Conservation (phyloP, 2,113 vertebrate genomes). For the Petroica traversi region DNA sequence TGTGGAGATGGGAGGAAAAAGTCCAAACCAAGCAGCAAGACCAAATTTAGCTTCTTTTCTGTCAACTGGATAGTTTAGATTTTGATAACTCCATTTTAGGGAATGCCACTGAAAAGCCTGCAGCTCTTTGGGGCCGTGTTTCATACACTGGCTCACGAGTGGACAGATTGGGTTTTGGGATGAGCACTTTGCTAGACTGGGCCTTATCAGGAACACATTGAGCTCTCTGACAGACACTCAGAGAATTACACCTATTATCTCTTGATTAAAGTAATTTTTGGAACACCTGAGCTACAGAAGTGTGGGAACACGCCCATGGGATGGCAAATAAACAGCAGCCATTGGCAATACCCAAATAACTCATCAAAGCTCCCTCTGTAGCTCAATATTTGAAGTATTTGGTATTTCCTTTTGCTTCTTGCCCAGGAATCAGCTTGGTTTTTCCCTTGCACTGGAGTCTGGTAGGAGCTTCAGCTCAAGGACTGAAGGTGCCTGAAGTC, state of each 20-base stretch:
- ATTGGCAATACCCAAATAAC: neutral
- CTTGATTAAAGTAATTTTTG: neutral
- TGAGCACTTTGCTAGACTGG: neutral
- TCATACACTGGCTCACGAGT: neutral
- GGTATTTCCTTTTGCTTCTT: neutral
- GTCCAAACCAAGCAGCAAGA: neutral
- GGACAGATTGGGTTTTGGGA: rapidly evolving
- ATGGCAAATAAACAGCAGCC: neutral
- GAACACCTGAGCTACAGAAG: neutral
- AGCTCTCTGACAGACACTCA: neutral
- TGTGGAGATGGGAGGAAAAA: neutral
- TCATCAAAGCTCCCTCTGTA: neutral
- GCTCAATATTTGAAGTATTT: neutral
- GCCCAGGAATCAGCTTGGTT: neutral
- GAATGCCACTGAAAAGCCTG: neutral
- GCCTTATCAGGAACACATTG: neutral
- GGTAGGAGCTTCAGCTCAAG: neutral
- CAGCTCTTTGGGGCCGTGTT: neutral
- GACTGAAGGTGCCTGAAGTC: neutral
- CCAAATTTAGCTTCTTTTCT: neutral
- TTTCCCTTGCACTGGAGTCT: neutral
- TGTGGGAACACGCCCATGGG: neutral
- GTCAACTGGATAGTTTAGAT: neutral
- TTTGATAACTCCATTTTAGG: neutral
- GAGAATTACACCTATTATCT: neutral